Evolutionary conservation across 2,797 vertebrate genomes (phyloP), one percentile per base, ranked within the genome.

Genomic region (Lates japonicus): DNA sequence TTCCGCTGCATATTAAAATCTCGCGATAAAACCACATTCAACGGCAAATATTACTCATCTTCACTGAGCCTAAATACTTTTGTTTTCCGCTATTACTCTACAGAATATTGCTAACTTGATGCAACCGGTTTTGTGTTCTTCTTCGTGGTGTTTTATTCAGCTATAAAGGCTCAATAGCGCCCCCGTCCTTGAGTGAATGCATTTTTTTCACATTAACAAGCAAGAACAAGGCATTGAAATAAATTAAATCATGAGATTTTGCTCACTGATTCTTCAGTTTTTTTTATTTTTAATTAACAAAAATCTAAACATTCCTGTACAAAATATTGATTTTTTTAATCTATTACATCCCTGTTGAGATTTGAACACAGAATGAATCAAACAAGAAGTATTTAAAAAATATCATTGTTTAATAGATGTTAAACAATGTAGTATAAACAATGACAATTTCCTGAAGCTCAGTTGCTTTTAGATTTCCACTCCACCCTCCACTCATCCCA

Each of bases 401-500:
- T 37, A 16, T n/a, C 4, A n/a, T 2, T 16, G 17, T 82, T 82
- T 71, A 42, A 51, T 54, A 39, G 25, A 64, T 9, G 6, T 52
- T 46, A 16, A 13, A 61, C 13, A 49, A 60, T 19, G 14, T 19
- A 8, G 68, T 20, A 63, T n/a, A 13, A 79, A 52, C 6, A 14
- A 13, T 25, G 3, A 14, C 0, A 68, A 59, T 66, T 6, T 3
- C 22, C 9, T 39, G 51, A 25, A 22, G 44, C 19, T 96, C 84
- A 97, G 79, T 71, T 88, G 46, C 46, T 80, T 87, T 98, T 97
- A 87, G 93, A 96, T 86, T 88, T 94, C 97, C 97, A 97, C 0
- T 95, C 93, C 0, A 96, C 94, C 68, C 97, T 94, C 97, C 97
- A 98, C 74, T 98, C 97, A 37, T 97, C 96, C 83, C 96, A 96